A percentile compares a stretch with the other conserved stretches of the same genome.
Evolutionary conservation across 2,888 invertebrate genomes (phyloP).

Genomic region (Lasius fuliginosus): DNA sequence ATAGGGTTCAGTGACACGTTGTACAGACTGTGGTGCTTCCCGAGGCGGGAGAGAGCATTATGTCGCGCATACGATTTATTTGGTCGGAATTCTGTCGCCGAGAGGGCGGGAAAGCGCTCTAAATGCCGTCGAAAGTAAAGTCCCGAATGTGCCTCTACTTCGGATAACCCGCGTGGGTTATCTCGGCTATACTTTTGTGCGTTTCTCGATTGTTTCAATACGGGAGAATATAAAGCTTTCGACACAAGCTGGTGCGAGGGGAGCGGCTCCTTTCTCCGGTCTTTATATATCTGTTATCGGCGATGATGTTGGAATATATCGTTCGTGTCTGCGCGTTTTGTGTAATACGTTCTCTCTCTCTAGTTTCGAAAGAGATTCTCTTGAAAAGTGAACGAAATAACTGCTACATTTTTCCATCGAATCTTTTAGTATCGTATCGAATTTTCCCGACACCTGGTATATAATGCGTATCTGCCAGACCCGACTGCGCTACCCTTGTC

Average conservation of each 20-base stretch:
- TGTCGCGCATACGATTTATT: conserved; percentile 30
- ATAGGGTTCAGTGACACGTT: conserved; percentile 29
- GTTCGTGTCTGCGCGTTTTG: neutral
- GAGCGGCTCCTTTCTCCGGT: neutral
- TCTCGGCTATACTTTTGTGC: conserved; percentile 33
- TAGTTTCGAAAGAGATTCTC: neutral
- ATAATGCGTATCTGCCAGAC: conserved; percentile 40
- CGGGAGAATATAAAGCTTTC: conserved; percentile 35
- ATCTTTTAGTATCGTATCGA: neutral
- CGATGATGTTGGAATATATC: neutral
- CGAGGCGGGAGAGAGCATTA: conserved; percentile 8
- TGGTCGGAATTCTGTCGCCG: conserved; percentile 22
- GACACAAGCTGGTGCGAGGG: neutral
- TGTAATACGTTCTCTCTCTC: neutral
- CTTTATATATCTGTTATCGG: conserved; percentile 4
- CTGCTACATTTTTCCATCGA: neutral
- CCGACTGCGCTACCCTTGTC: conserved; percentile 50
- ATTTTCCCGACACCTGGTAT: conserved; percentile 43
- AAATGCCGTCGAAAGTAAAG: conserved; percentile 37
- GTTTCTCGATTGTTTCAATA: conserved; percentile 5
- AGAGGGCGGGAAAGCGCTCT: conserved; percentile 25
- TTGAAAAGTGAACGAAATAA: neutral
- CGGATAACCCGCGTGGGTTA: conserved; percentile 50
- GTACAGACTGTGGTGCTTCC: conserved; percentile 15
- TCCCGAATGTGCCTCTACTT: neutral